Percentiles rank a stretch among this genome's conserved stretches.
phyloP scores from a whole-genome alignment of 2,113 vertebrate species.

The Pedetes capensis region DNA sequence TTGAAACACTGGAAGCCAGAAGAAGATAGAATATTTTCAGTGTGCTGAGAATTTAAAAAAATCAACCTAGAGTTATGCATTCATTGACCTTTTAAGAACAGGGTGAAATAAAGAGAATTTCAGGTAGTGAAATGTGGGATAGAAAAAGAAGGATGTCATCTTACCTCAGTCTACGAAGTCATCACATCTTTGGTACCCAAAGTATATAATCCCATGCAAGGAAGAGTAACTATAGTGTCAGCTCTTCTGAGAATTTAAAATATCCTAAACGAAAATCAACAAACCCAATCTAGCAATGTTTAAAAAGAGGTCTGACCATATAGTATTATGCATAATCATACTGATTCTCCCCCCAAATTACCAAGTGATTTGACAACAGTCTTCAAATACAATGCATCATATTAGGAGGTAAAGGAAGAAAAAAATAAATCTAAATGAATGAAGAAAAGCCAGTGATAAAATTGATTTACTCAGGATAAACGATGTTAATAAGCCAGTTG shows the following conservation, averaged over 20 bases:
- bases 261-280: neutral
- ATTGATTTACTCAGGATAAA: slow-evolving; percentile 1
- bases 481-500: neutral
- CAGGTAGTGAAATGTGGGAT: neutral
- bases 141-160: neutral
- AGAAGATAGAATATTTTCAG: neutral
- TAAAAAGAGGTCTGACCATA: neutral
- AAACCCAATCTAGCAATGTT: neutral
- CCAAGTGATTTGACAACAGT: neutral
- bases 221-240: neutral
- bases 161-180: neutral
- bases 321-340: neutral
- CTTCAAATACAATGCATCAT: neutral
- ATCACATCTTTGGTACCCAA: neutral
- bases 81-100: neutral
- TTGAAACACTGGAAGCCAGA: neutral
- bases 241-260: neutral
- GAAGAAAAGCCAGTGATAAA: neutral
- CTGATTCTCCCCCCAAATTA: neutral
- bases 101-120: neutral
- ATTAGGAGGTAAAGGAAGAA: neutral
- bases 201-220: neutral
- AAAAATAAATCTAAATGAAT: neutral
- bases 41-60: neutral
- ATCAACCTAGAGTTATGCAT: too few species aligned